Conservation (phyloP, 2,888 invertebrate species). For the Tachina lurida region DNA sequence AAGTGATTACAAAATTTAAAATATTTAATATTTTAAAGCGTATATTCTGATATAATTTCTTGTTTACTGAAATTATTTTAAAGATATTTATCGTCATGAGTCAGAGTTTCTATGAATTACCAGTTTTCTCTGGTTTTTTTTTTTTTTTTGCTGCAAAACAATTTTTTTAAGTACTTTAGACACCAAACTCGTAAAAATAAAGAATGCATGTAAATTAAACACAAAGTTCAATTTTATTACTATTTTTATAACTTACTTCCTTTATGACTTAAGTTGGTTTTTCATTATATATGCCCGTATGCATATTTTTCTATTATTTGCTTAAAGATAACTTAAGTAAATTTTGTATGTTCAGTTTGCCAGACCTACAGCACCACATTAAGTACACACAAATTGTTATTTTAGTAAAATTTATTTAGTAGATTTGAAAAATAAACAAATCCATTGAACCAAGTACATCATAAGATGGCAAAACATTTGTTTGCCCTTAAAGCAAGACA, state of each 20-base stretch:
- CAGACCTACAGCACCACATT: neutral
- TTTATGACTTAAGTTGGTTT: neutral
- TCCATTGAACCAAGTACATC: neutral
- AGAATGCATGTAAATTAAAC: conserved; percentile 2
- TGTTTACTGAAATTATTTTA: no score
- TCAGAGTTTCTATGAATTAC: no score
- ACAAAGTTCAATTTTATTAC: conserved; percentile 23
- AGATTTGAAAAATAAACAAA: neutral
- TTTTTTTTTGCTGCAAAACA: neutral
- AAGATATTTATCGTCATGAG: no score
- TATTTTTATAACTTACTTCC: conserved; percentile 39
- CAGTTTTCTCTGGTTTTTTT: no score
- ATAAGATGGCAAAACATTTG: neutral
- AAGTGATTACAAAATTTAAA: no score
- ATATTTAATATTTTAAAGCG: no score
- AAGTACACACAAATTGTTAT: neutral
- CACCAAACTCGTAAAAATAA: neutral
- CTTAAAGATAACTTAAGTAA: conserved; percentile 4
- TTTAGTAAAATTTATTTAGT: neutral
- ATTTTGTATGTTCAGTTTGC: conserved; percentile 22
- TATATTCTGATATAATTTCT: no score
- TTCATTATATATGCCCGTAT: neutral
- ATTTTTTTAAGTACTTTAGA: neutral
- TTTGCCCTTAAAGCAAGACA: neutral
- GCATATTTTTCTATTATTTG: conserved; percentile 8